Base-by-base conservation (phyloP, 2,113 vertebrate genomes). In the Oreochromis aureus region DNA sequence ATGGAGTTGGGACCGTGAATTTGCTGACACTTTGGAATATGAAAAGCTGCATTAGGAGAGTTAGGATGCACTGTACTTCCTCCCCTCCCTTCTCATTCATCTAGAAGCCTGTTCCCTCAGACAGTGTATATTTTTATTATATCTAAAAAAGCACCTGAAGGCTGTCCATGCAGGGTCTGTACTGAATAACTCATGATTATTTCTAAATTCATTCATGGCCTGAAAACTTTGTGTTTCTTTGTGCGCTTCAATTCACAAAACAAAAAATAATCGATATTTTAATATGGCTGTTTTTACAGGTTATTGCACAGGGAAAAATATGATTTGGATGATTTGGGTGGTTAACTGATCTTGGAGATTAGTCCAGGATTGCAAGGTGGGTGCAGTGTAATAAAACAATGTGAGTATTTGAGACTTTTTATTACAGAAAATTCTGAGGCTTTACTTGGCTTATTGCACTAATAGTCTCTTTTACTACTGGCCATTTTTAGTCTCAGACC, bases 21-120 rank as follows among this genome's bases (percentile, higher is more conserved):
- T 86, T 87, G 93, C 91, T 91, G 91, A 94, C 93, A 44, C 80
- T 39, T 22, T 22, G 30, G 51, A 80, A 87, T 80, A 80, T 46
- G 81, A 81, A 91, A 90, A 66, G 84, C 61, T 69, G 81, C 78
- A 80, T 30, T 27, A 54, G 83, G 83, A 66, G 76, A 80, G 84
- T 90, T 81, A 18, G 63, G 84, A 91, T 82, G 87, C 82, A 44
- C 34, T 15, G 58, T 63, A 19, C 53, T 46, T 27, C 41, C 13
- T 78, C 81, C 13, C 11, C 12, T 7, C 13, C 39, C 9, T 3
- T 15, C 58, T 87, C 16, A 55, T 87, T 90, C 79, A 61, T 90
- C 83, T 88, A n/a, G 41, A 86, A 84, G 73, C n/a, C n/a, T 80
- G 69, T 89, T 91, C 90, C 24, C 69, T 71, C 24, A 58, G 82